These are phyloP conservation scores for Synodontis membranacea DNA, from an alignment of 2,113 vertebrate genomes.

Conservation along the genomic window DNA sequence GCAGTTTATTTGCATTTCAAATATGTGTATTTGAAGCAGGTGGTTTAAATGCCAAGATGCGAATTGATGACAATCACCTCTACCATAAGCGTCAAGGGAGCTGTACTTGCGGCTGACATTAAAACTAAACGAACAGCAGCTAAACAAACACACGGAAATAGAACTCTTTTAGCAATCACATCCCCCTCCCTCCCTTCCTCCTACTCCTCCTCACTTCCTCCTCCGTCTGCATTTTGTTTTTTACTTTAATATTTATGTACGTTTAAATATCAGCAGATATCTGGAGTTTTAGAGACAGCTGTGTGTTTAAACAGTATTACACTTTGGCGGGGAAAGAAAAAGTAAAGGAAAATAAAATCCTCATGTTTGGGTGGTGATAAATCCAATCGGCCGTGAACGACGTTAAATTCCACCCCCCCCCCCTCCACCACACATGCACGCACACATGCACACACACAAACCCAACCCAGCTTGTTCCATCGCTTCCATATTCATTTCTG, in stretches of 20 bases:
- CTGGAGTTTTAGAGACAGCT: slow-evolving; percentile 53
- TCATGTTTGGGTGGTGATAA: slow-evolving; percentile 56
- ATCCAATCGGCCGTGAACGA: slow-evolving; percentile 66
- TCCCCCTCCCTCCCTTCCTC: slow-evolving; percentile 30
- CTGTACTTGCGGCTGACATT: slow-evolving; percentile 70
- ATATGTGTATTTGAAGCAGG: slow-evolving; percentile 75
- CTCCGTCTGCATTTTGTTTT: slow-evolving; percentile 43
- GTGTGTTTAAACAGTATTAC: slow-evolving; percentile 56
- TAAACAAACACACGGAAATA: slow-evolving; percentile 69
- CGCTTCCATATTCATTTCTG: slow-evolving; percentile 76
- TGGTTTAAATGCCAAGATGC: slow-evolving; percentile 80
- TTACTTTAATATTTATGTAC: slow-evolving; percentile 69
- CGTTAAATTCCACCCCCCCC: slow-evolving; percentile 28
- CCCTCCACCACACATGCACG: slow-evolving; percentile 1
- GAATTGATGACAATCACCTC: slow-evolving; percentile 79
- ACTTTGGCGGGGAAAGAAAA: slow-evolving; percentile 23
- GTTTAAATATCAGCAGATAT: slow-evolving; percentile 68
- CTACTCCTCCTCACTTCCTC: slow-evolving; percentile 22
- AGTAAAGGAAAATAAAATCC: slow-evolving; percentile 66
- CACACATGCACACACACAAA: not conserved
- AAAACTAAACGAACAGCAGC: slow-evolving; percentile 71
- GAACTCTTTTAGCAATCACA: slow-evolving; percentile 55
- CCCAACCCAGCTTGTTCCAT: slow-evolving; percentile 57
- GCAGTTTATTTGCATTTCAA: slow-evolving; percentile 81
- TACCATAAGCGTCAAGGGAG: slow-evolving; percentile 64